Base-by-base conservation (phyloP, 2,888 invertebrate species). In the Artemia sp. region DNA sequence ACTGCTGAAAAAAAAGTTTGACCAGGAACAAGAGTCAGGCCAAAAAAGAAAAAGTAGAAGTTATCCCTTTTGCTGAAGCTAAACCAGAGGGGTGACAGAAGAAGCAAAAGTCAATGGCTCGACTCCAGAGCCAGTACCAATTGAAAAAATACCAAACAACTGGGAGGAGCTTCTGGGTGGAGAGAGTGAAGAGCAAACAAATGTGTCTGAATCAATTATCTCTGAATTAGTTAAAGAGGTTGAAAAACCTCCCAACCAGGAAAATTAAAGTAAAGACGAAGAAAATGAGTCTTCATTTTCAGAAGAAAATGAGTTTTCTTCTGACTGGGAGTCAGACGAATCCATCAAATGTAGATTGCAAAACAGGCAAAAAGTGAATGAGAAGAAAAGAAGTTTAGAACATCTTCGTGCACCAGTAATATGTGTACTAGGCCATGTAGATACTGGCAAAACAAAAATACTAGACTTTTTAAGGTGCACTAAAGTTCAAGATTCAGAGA, bases 381-480 rank as follows among this genome's bases (percentile, higher is more conserved):
- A 88, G 74, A 85, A 85, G 74, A 85, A 84, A 71, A 83, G 83
- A 72, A 81, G 82, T 8, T 73, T 83, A 0, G 87, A 90, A 69
- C 82, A 84, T 66, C 83, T 98, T 2, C 85, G 99, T 67, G 93
- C 97, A 0, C 92, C 97, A 1, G 94, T 99, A 2, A 95, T 99
- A 1, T 98, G 97, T 78, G 98, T 99, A 0, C 81, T 99, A 3
- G 99, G 98, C 0, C 98, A 99, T 78, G 98, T 99, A 69, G 99
- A 99, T 81, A 98, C 98, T 0, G 77, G 78, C 5, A 99, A 99
- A 83, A 99, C 98, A 0, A 98, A 98, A 80, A 96, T 99, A 76
- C 80, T 99, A 70, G 98, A 99, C 19, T 19, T 19, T 19, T 19
- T 78, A 98, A 97, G 79, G 81, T 92, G 69, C 82, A 92, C 92